phyloP scores from a whole-genome alignment of 2,888 invertebrate genomes.

The Leucoma salicis region DNA sequence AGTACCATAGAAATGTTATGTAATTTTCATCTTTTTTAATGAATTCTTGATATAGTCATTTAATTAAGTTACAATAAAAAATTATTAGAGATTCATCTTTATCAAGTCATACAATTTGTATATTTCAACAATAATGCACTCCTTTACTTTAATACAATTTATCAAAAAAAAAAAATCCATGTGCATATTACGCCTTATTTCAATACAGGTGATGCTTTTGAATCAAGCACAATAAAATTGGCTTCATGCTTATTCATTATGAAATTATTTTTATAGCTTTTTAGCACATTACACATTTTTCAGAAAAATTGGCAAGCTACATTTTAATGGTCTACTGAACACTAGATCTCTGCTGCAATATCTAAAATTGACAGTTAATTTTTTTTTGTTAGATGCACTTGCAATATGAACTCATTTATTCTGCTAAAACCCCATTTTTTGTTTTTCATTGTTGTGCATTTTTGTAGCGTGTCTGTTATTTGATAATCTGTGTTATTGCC shows the following conservation, averaged over 20 bases:
- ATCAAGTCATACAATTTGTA: too few relatives aligned
- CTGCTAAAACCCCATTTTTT: constrained; percentile 78
- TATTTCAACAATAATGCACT: too few relatives aligned
- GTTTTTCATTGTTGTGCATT: constrained; percentile 64
- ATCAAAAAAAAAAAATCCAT: too few relatives aligned
- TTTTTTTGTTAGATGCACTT: constrained; percentile 36
- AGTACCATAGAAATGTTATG: not conserved
- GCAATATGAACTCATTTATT: constrained; percentile 73
- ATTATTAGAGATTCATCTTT: too few relatives aligned
- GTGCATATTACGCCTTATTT: too few relatives aligned
- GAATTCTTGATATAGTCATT: too few relatives aligned
- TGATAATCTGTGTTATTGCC: constrained; percentile 18
- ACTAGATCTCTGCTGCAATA: not conserved
- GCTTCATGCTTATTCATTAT: constrained; percentile 32
- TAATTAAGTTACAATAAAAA: too few relatives aligned
- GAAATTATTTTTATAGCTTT: constrained; percentile 30
- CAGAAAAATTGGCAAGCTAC: constrained; percentile 16
- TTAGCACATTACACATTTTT: constrained; percentile 24
- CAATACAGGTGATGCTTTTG: too few relatives aligned
- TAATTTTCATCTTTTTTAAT: too few relatives aligned
- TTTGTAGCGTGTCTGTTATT: constrained; percentile 37
- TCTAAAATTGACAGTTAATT: too few relatives aligned
- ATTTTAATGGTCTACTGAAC: not conserved
- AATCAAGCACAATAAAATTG: not conserved
- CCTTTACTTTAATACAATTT: too few relatives aligned